phyloP scores from a whole-genome alignment of 1,140 invertebrate species.

The Heliconius melpomene region DNA sequence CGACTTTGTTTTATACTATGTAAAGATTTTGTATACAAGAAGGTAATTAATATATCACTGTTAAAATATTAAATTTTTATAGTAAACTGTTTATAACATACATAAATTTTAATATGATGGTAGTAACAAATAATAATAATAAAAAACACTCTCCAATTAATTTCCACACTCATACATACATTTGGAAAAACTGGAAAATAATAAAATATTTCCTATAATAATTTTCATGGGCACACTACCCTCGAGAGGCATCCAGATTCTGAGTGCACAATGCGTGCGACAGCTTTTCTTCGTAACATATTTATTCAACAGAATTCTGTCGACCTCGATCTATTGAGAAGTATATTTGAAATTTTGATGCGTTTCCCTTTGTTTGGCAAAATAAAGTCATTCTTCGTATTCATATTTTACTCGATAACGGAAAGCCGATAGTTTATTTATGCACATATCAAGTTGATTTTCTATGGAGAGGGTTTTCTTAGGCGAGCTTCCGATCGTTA shows the following conservation, averaged over 20 bases:
- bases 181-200: neutral
- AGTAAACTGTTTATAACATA: no score
- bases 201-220: neutral
- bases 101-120: neutral
- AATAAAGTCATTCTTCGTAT: constrained; percentile 30
- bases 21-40: no score
- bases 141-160: neutral
- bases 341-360: constrained; percentile 34
- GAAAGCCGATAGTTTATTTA: constrained; percentile 29
- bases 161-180: neutral
- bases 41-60: no score
- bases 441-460: constrained; percentile 23
- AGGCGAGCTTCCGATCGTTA: constrained; percentile 6
- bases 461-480: constrained; percentile 19
- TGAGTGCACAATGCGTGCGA: constrained; percentile 25
- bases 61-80: no score
- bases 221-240: neutral
- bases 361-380: constrained; percentile 30
- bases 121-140: neutral
- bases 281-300: constrained; percentile 30
- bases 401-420: constrained; percentile 26
- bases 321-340: constrained; percentile 34
- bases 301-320: constrained; percentile 30
- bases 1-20: no score
- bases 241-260: constrained; percentile 13